Evolutionary conservation across 2,888 invertebrate species (phyloP).

Genomic region (Leucozona laternaria): DNA sequence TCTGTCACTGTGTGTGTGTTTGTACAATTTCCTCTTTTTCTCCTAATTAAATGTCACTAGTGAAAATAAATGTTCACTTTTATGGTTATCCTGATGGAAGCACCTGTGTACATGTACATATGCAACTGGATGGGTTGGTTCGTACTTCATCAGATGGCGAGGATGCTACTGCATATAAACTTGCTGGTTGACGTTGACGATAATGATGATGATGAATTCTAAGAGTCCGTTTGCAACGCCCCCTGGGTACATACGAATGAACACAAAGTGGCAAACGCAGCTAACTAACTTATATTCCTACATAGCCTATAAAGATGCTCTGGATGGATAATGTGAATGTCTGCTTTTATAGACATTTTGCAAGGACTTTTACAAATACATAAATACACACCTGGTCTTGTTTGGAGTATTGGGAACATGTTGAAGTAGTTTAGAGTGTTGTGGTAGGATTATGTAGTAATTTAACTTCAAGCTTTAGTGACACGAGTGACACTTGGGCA

Average conservation of each 20-base stretch:
- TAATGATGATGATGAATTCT: slow-evolving; percentile 68
- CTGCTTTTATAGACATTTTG: slow-evolving; percentile 12
- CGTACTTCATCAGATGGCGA: slow-evolving; percentile 25
- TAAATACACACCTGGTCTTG: slow-evolving; percentile 5
- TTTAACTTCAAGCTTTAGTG: slow-evolving; percentile 64
- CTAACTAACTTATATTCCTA: slow-evolving; percentile 22
- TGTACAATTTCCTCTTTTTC: slow-evolving; percentile 37
- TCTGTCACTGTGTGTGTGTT: neutral
- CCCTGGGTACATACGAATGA: slow-evolving; percentile 34
- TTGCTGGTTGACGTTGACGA: slow-evolving; percentile 40
- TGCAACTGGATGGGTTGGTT: slow-evolving; percentile 5
- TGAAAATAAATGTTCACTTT: slow-evolving; percentile 71
- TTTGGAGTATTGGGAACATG: slow-evolving; percentile 50
- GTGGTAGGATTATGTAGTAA: slow-evolving; percentile 63
- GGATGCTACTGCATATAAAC: neutral
- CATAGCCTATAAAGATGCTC: slow-evolving; percentile 3
- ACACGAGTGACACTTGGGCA: slow-evolving; percentile 31
- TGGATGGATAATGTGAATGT: slow-evolving; percentile 1
- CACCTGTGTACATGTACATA: slow-evolving; percentile 39
- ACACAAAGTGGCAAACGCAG: slow-evolving; percentile 30
- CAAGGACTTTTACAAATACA: slow-evolving; percentile 23
- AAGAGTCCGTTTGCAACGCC: slow-evolving; percentile 36
- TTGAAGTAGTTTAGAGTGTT: slow-evolving; percentile 53
- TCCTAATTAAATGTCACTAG: slow-evolving; percentile 73
- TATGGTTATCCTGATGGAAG: slow-evolving; percentile 54